Base-by-base conservation (phyloP, 2,797 vertebrate genomes). In the Lagorchestes hirsutus region DNA sequence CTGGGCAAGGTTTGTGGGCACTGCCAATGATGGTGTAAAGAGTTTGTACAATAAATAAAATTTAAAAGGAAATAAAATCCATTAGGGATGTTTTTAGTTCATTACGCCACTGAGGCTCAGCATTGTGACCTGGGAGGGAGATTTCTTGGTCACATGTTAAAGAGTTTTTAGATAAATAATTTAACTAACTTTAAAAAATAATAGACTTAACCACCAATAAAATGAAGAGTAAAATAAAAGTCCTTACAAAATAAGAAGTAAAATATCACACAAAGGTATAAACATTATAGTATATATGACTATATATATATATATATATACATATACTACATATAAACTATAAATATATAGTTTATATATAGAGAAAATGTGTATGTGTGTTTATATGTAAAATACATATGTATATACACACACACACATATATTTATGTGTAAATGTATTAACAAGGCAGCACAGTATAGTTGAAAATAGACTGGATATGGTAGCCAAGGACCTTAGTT, bases 1-100 rank as follows among this genome's bases (percentile, higher is more conserved):
- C 95, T 91, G 92, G 82, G 67, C 29, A 40, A 9, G 16, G 18
- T 6, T 27, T 92, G 12, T 96, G 97, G 98, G 96, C 97, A 96
- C 95, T 97, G 98, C 98, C 94, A 98, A 95, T 96, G 96, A 97
- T 96, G 98, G 97, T 99, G 98, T 99, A 98, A 99, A 99, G 99
- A 98, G 98, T 99, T 98, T 99, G 98, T 98, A 98, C 96, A 98
- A 98, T 98, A 98, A 99, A 98, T 98, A 98, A 98, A 98, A 95
- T 98, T 98, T 97, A 97, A 98, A 97, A 98, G 97, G 27, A 10
- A 29, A 58, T 29, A 28, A 55, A 58, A 57, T 54, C 90, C n/a
- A 40, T 40, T 40, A 18, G 67, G n/a, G 16, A 40, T 82, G 8
- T 82, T 90, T 91, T 92, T 59, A 29, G 95, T 94, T 95, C 29